Conservation (phyloP, 1,140 invertebrate genomes). For the Drosophila orena region DNA sequence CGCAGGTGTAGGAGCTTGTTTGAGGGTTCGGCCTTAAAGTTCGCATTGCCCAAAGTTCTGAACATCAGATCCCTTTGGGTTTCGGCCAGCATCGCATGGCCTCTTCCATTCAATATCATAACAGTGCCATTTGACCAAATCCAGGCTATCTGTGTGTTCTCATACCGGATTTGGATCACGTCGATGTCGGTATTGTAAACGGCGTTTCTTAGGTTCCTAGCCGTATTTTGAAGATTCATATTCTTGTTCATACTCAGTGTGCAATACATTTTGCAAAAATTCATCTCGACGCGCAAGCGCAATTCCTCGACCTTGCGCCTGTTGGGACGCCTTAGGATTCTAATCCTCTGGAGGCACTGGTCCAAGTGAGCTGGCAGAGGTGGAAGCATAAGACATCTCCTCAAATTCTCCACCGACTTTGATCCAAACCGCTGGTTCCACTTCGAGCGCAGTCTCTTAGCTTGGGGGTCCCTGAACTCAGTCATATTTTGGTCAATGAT, state of each 20-base stretch:
- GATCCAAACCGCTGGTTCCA: not conserved
- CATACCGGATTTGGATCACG: slow-evolving; percentile 36
- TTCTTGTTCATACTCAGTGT: slow-evolving; percentile 7
- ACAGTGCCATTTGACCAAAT: slow-evolving; percentile 44
- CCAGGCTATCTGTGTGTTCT: slow-evolving; percentile 34
- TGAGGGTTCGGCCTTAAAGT: not conserved
- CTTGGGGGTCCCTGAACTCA: slow-evolving; percentile 42
- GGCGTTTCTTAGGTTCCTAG: slow-evolving; percentile 3
- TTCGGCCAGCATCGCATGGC: slow-evolving; percentile 7
- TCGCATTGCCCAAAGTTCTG: not conserved
- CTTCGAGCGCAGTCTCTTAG: slow-evolving; percentile 19
- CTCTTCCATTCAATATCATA: slow-evolving; percentile 36
- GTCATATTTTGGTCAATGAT: slow-evolving; percentile 24
- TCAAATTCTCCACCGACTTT: slow-evolving; percentile 7
- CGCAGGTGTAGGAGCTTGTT: slow-evolving; percentile 14
- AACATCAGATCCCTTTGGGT: slow-evolving; percentile 17
- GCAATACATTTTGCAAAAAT: slow-evolving; percentile 22
- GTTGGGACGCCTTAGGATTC: slow-evolving; percentile 34
- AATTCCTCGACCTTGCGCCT: slow-evolving; percentile 12
- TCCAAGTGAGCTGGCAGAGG: slow-evolving; percentile 12
- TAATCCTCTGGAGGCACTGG: slow-evolving; percentile 34
- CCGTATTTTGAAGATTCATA: slow-evolving; percentile 10
- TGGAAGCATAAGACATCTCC: slow-evolving; percentile 16
- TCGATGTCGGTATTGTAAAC: slow-evolving; percentile 23
- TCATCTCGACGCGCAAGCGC: slow-evolving; percentile 27